These are phyloP conservation scores for Argya squamiceps DNA, from an alignment of 2,797 vertebrate species.

Conservation along the genomic window DNA sequence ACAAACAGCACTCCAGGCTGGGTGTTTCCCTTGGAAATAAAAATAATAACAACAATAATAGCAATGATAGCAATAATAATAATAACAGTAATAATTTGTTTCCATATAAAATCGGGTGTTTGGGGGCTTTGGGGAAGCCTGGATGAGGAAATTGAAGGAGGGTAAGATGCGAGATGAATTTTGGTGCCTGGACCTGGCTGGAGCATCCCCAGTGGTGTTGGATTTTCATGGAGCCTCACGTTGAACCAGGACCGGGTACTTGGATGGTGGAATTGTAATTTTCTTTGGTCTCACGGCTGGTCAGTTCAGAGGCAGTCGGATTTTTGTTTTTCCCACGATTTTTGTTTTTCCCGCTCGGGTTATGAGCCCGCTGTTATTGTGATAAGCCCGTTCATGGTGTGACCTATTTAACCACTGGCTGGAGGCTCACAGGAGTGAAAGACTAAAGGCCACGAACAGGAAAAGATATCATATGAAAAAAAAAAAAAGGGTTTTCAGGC, in stretches of 20 bases:
- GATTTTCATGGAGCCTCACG: background rate
- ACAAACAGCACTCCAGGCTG: background rate
- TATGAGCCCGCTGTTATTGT: background rate
- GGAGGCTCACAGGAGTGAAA: background rate
- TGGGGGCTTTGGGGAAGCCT: background rate
- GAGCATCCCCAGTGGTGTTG: background rate
- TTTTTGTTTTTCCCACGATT: no score
- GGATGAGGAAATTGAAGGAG: background rate
- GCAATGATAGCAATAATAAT: no score
- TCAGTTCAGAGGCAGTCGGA: background rate
- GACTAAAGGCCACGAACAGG: conserved; percentile 54
- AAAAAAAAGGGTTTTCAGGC: background rate
- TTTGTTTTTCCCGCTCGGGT: conserved; percentile 15
- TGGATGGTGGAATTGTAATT: background rate
- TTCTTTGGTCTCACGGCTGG: background rate
- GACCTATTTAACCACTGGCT: background rate
- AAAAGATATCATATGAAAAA: conserved; percentile 13
- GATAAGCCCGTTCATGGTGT: conserved; percentile 40
- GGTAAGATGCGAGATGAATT: background rate
- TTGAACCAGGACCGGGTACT: fast-evolving
- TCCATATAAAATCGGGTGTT: background rate
- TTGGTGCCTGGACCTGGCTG: background rate
- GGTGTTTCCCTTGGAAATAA: background rate
- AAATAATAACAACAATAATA: no score
- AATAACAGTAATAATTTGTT: background rate